phyloP scores from a whole-genome alignment of 2,888 invertebrate genomes.

The Heliconius charithonia region DNA sequence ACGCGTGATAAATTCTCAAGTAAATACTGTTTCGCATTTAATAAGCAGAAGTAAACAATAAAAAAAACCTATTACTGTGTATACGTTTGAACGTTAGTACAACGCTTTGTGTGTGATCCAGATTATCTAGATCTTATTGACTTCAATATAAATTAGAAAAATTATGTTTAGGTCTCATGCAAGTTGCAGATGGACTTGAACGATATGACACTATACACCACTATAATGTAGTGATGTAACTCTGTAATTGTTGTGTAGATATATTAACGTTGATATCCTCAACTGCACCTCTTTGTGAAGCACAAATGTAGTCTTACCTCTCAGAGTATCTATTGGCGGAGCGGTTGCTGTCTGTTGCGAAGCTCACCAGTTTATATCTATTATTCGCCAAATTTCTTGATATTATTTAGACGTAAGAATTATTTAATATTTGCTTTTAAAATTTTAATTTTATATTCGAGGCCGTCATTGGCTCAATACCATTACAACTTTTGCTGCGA shows the following conservation, averaged over 20 bases:
- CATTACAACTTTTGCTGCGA: not conserved
- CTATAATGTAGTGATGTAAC: not conserved
- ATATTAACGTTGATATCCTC: constrained; percentile 24
- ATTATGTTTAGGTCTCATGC: constrained; percentile 1
- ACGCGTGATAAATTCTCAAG: not conserved
- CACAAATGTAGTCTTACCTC: constrained; percentile 39
- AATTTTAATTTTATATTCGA: not conserved
- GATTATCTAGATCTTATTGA: constrained; percentile 13
- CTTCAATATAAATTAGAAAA: not conserved
- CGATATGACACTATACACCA: not conserved
- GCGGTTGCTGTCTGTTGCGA: not conserved
- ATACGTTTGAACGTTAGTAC: constrained; percentile 5
- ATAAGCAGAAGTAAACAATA: not conserved
- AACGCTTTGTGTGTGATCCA: constrained; percentile 6
- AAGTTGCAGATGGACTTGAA: constrained; percentile 4
- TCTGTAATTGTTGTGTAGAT: constrained; percentile 16
- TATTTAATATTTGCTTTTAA: not conserved
- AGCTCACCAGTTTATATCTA: constrained; percentile 22
- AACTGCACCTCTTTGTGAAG: constrained; percentile 43
- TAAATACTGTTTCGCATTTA: constrained; percentile 10
- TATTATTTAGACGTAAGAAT: not conserved
- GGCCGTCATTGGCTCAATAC: not conserved
- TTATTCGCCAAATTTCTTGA: constrained; percentile 26
- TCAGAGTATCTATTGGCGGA: constrained; percentile 9
- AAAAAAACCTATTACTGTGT: not conserved